These are phyloP conservation scores for Lemur catta DNA, from an alignment of 2,797 vertebrate genomes.

Conservation along the genomic window DNA sequence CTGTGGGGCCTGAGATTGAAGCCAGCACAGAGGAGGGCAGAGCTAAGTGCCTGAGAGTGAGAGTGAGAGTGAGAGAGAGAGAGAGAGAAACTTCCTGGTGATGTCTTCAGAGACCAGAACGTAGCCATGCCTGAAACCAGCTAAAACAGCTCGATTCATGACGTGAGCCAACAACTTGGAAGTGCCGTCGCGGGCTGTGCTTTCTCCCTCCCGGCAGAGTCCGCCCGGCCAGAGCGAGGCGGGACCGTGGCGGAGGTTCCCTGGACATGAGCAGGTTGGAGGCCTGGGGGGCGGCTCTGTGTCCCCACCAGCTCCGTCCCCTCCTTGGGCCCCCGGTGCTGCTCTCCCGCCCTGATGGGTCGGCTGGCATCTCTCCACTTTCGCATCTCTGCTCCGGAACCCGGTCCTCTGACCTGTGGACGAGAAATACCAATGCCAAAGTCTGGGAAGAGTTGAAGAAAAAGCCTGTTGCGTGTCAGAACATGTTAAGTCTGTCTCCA, in stretches of 20 bases:
- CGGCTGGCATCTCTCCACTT: rapidly evolving
- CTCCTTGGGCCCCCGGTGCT: not conserved
- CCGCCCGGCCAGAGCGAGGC: not conserved
- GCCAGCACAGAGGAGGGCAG: not conserved
- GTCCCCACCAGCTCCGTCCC: not conserved
- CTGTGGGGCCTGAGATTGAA: not conserved
- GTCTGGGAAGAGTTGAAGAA: not conserved
- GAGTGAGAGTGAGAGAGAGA: not conserved
- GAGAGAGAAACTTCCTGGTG: not conserved
- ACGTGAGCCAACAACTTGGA: not conserved
- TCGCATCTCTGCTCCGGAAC: not conserved
- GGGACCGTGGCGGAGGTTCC: not conserved
- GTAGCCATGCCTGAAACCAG: rapidly evolving
- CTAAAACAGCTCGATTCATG: rapidly evolving
- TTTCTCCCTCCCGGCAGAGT: not conserved
- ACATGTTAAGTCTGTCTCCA: not conserved
- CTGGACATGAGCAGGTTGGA: not conserved
- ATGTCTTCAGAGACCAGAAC: not conserved
- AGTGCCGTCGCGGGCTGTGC: not conserved
- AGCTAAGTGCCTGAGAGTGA: not conserved
- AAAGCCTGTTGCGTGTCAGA: not conserved
- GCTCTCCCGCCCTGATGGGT: rapidly evolving
- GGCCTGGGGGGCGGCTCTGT: not conserved
- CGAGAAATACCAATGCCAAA: not conserved
- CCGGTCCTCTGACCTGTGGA: not conserved